Conservation (phyloP, 1,140 invertebrate genomes). For the Acromyrmex echinatior region DNA sequence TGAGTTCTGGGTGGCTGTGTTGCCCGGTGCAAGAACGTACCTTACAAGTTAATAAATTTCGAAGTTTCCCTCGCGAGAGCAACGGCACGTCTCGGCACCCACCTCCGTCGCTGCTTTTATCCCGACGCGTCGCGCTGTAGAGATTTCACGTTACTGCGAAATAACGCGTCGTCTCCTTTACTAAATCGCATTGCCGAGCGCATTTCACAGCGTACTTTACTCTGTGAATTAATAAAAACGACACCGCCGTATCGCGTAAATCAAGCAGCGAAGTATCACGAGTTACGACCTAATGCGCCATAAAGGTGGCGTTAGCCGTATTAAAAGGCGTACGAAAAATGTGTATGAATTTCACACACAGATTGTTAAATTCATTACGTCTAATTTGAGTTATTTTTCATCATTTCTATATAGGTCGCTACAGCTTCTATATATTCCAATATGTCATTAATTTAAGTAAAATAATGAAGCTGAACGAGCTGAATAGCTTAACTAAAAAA, state of each 20-base stretch:
- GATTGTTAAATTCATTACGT: too few relatives aligned
- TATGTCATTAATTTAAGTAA: too few relatives aligned
- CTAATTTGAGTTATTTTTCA: too few relatives aligned
- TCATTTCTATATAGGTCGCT: too few relatives aligned
- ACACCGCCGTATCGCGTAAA: slow-evolving; percentile 15
- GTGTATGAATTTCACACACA: too few relatives aligned
- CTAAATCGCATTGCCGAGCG: slow-evolving; percentile 27
- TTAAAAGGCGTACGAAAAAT: slow-evolving; percentile 10
- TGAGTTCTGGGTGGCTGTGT: slow-evolving; percentile 66
- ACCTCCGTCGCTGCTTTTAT: slow-evolving; percentile 52
- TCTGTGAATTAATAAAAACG: slow-evolving; percentile 53
- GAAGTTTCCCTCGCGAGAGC: slow-evolving; percentile 62
- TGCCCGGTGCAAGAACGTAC: slow-evolving; percentile 69
- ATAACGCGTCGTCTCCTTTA: slow-evolving; percentile 28
- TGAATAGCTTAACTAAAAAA: too few relatives aligned
- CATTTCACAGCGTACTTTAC: background rate
- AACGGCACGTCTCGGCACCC: slow-evolving; percentile 11
- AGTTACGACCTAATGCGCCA: slow-evolving; percentile 46
- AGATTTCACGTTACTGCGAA: slow-evolving; percentile 51
- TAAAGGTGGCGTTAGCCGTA: slow-evolving; percentile 17
- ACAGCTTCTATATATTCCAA: too few relatives aligned
- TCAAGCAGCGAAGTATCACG: slow-evolving; percentile 38
- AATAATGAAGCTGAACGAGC: too few relatives aligned
- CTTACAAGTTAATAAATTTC: slow-evolving; percentile 77
- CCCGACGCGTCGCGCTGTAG: background rate